Evolutionary conservation across 1,140 invertebrate species (phyloP).

Genomic region (Drosophila mojavensis): DNA sequence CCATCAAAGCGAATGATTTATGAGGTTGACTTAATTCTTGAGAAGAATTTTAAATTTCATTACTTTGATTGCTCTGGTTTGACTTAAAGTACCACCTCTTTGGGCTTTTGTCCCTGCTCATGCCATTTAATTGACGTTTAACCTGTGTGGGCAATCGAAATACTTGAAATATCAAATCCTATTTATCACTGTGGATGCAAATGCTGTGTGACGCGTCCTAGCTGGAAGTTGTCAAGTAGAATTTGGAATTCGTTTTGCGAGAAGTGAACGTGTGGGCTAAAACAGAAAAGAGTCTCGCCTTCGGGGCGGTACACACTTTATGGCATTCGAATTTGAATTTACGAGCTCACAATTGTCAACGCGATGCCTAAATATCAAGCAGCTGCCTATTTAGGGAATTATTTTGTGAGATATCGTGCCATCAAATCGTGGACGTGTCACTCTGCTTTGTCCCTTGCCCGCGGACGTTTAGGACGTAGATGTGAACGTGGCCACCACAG

Average conservation of each 20-base stretch:
- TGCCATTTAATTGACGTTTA: conserved; percentile 48
- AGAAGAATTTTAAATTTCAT: not conserved
- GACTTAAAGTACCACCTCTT: too few species aligned
- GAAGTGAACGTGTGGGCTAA: not conserved
- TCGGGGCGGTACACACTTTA: conserved; percentile 29
- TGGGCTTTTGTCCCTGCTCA: not conserved
- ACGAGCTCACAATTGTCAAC: conserved; percentile 34
- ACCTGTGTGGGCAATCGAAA: conserved; percentile 52
- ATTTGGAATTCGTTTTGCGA: conserved; percentile 7
- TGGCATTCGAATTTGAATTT: conserved; percentile 49
- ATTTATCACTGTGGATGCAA: too few species aligned
- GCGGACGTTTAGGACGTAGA: conserved; percentile 18
- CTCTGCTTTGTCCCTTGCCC: conserved; percentile 29
- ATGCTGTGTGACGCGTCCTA: not conserved
- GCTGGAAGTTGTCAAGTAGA: conserved; percentile 20
- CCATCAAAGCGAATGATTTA: not conserved
- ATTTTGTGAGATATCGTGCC: conserved; percentile 40
- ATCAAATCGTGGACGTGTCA: conserved; percentile 52
- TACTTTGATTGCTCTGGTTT: not conserved
- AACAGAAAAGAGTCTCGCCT: conserved; percentile 16
- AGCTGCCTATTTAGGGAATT: conserved; percentile 46
- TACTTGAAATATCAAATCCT: conserved; percentile 56
- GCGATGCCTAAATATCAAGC: conserved; percentile 47
- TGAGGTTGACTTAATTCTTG: not conserved
- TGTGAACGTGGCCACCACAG: not conserved